phyloP scores from a whole-genome alignment of 2,888 invertebrate genomes.

The Acanthococcus lagerstroemiae region DNA sequence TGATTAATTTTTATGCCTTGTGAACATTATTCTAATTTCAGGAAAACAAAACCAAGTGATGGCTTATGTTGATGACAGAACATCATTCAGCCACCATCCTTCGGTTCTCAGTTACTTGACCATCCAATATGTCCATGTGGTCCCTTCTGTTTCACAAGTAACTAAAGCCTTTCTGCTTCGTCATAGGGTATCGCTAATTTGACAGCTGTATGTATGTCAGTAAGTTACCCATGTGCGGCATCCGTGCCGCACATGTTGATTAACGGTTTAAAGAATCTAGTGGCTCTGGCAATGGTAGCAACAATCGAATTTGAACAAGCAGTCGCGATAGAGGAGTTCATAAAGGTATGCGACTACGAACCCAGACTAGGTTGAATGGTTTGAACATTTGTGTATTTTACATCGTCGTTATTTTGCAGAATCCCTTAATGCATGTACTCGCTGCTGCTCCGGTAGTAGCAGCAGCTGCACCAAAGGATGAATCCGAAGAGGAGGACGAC shows the following conservation, averaged over 20 bases:
- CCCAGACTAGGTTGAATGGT: background rate
- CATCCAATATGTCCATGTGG: no score
- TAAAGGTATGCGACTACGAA: slow-evolving; percentile 53
- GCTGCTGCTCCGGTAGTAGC: slow-evolving; percentile 54
- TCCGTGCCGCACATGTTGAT: slow-evolving; percentile 95
- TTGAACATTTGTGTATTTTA: background rate
- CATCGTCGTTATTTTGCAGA: slow-evolving; percentile 51
- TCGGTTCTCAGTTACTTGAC: no score
- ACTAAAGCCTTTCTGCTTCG: background rate
- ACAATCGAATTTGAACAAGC: slow-evolving; percentile 94
- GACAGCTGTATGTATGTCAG: slow-evolving; percentile 81
- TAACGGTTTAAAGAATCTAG: slow-evolving; percentile 94
- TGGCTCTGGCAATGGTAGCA: slow-evolving; percentile 92
- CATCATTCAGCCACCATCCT: no score
- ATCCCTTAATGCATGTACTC: slow-evolving; percentile 88
- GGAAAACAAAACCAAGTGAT: no score
- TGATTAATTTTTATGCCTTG: no score
- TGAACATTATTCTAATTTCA: no score
- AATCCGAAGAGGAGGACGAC: slow-evolving; percentile 81
- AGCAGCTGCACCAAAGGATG: slow-evolving; percentile 59
- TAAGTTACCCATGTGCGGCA: slow-evolving; percentile 93
- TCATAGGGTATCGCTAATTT: slow-evolving; percentile 81
- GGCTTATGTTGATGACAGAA: no score
- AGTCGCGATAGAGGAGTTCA: slow-evolving; percentile 77
- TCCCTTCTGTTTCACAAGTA: no score